Evolutionary conservation across 2,113 vertebrate species (phyloP).

Genomic region (Choloepus hoffmanni): DNA sequence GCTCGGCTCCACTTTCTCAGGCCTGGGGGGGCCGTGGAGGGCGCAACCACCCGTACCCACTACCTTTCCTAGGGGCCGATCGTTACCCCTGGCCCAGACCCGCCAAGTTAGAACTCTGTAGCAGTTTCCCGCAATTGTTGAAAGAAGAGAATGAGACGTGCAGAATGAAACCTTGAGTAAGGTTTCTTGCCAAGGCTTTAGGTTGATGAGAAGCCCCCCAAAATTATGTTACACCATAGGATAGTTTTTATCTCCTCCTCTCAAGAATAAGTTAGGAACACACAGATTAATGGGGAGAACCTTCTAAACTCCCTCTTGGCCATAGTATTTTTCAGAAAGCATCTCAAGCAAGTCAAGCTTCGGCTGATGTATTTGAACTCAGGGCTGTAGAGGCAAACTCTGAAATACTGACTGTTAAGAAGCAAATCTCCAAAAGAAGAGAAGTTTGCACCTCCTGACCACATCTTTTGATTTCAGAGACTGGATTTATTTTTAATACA

Average conservation of each 20-base stretch:
- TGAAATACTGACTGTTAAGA: background rate
- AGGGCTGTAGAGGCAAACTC: background rate
- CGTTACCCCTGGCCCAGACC: too few relatives aligned
- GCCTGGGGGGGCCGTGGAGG: too few relatives aligned
- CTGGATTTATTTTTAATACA: conserved; percentile 30
- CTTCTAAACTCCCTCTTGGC: background rate
- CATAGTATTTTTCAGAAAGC: background rate
- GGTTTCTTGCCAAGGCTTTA: too few relatives aligned
- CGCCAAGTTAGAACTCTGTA: too few relatives aligned
- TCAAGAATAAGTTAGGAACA: background rate
- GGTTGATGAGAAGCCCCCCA: background rate
- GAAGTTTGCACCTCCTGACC: background rate
- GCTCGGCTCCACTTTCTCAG: too few relatives aligned
- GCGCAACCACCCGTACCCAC: too few relatives aligned
- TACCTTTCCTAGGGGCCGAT: too few relatives aligned
- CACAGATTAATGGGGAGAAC: background rate
- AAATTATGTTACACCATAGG: accelerated
- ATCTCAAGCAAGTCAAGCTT: background rate
- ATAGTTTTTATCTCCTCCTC: background rate
- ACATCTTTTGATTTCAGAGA: background rate
- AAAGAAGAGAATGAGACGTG: background rate
- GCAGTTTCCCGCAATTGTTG: too few relatives aligned
- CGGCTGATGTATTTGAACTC: background rate
- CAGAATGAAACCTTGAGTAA: background rate
- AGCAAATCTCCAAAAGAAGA: background rate